A percentile compares a stretch with the other conserved stretches of the same genome.
Evolutionary conservation across 2,113 vertebrate species (phyloP).

Genomic region (Sinocyclocheilus rhinocerous): DNA sequence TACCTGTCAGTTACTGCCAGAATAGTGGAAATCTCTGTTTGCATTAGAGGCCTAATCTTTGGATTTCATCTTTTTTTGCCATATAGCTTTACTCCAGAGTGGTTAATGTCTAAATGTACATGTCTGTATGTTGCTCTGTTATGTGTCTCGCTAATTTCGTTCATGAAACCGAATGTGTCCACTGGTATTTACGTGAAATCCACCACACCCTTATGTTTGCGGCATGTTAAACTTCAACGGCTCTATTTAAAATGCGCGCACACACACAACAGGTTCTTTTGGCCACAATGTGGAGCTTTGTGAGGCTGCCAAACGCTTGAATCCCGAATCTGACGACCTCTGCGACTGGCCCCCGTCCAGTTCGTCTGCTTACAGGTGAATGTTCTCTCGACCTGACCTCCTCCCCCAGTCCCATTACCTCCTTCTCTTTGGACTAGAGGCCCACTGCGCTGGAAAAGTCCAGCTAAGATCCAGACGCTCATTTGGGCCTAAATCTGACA

Average conservation of each 20-base stretch:
- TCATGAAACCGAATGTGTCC: constrained; percentile 68
- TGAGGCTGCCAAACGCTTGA: constrained; percentile 49
- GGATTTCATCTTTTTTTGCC: constrained; percentile 26
- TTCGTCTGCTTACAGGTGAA: constrained; percentile 54
- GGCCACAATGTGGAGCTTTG: constrained; percentile 56
- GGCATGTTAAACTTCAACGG: constrained; percentile 58
- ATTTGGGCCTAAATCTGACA: constrained; percentile 51
- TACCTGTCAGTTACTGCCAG: constrained; percentile 8
- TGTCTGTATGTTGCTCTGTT: constrained; percentile 66
- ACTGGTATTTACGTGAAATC: constrained; percentile 77
- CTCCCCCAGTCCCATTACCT: constrained; percentile 17
- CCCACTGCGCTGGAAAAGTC: constrained; percentile 35
- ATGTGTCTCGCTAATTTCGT: constrained; percentile 74
- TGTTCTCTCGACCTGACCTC: constrained; percentile 35
- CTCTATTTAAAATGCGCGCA: constrained; percentile 49
- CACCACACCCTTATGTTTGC: constrained; percentile 66
- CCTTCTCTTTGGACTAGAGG: constrained; percentile 24
- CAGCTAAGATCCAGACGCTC: constrained; percentile 43
- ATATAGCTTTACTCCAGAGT: constrained; percentile 27
- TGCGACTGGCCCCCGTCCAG: constrained; percentile 30
- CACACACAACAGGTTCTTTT: constrained; percentile 46
- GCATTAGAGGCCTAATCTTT: constrained; percentile 39
- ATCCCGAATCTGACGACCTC: constrained; percentile 27
- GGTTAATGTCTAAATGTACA: constrained; percentile 51
- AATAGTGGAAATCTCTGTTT: constrained; percentile 15